Percentiles rank a stretch among this genome's conserved stretches.
Evolutionary conservation across 2,113 vertebrate species (phyloP).

Genomic region (Australoheros scitulus): DNA sequence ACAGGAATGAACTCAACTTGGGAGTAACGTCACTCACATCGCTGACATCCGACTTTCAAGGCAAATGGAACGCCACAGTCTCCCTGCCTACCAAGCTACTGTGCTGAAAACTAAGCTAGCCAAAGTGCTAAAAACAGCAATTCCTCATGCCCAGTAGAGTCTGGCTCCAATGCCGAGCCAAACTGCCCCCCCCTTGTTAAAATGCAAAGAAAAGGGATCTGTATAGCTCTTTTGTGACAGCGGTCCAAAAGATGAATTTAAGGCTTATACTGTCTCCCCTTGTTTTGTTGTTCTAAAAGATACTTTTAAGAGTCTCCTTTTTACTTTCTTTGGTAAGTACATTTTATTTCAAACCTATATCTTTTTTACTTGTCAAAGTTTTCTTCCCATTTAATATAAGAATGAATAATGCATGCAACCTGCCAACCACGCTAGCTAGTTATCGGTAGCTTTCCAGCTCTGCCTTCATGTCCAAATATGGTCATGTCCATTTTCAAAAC

Average conservation of each 20-base stretch:
- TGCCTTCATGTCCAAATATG: neutral
- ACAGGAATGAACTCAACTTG: rapidly evolving
- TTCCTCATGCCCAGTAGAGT: neutral
- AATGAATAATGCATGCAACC: neutral
- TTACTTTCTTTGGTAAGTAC: neutral
- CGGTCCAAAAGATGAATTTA: rapidly evolving
- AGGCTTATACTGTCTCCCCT: rapidly evolving
- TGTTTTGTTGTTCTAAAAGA: neutral
- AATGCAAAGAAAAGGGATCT: neutral
- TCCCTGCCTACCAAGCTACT: rapidly evolving
- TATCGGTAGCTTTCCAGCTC: neutral
- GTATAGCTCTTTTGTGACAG: neutral
- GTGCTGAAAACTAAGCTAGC: neutral
- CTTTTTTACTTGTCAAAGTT: neutral
- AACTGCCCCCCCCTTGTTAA: neutral
- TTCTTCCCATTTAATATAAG: neutral
- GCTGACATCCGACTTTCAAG: no score
- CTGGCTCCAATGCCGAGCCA: neutral
- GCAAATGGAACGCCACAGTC: rapidly evolving
- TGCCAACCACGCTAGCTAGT: neutral
- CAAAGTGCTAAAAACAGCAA: neutral
- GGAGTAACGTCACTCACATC: neutral
- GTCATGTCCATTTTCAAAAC: neutral
- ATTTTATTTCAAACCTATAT: rapidly evolving
- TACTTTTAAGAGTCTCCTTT: neutral